Evolutionary conservation across 2,888 invertebrate species (phyloP), one percentile per base, ranked within the genome.

Genomic region (Pammene fasciana): DNA sequence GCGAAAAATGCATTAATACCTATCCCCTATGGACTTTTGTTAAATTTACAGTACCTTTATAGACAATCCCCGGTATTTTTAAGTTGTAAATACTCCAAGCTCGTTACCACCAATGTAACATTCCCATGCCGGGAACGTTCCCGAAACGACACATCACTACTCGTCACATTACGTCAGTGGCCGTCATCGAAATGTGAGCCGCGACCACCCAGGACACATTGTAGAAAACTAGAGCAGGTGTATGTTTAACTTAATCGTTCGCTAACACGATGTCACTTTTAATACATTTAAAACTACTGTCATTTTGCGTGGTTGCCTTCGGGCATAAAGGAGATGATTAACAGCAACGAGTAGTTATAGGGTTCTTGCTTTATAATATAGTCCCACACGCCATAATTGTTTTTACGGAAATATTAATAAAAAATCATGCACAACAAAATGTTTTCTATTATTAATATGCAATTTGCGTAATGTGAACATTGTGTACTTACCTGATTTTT

Each of bases 191-290:
- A 87, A 84, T 82, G 84, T 87, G 83, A 84, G 77, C 78, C 75
- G 75, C 82, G 90, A 87, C 90, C 91, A 90, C 89, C 90, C 89
- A 86, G 76, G 86, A 87, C 87, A 86, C 79, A 89, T 86, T 74
- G 87, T 72, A 75, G 75, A 78, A 81, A 70, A 65, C 57, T 45
- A 34, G 36, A 11, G 18, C 50, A 61, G 41, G 18, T 52, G 62
- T 41, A n/a, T 67, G 38, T 46, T 59, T 57, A 36, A 65, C 36
- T 59, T 68, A 68, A 68, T 64, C 62, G 64, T 34, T 64, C 52
- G 56, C 67, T 67, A 48, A 61, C 36, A n/a, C 60, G 55, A 55
- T 54, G 43, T 60, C 26, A 36, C 38, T 56, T 41, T 59, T 59
- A 34, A 57, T 56, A 11, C 4, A 10, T 10, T 46, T n/a, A 34